phyloP scores from a whole-genome alignment of 64 coral and sea anemone species.

The Actinia tenebrosa region DNA sequence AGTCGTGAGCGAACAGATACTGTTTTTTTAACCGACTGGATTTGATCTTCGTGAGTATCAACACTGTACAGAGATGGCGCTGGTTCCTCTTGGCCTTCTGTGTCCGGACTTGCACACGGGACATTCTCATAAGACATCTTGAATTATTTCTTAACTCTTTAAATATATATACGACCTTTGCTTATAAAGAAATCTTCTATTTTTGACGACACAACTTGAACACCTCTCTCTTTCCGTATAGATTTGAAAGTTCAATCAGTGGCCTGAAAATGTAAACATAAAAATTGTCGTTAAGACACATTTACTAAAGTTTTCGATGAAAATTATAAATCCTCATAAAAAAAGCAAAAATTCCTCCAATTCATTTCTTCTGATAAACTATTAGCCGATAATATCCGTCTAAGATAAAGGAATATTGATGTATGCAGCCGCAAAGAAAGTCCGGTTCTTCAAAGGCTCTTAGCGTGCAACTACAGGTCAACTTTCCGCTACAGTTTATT shows the following conservation, averaged over 20 bases:
- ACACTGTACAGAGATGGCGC: slow-evolving; percentile 83
- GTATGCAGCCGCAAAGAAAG: background rate
- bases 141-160: background rate
- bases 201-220: background rate
- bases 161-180: background rate
- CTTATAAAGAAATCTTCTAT: background rate
- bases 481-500: background rate
- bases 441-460: background rate
- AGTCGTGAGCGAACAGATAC: slow-evolving; percentile 61
- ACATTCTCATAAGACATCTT: slow-evolving; percentile 95
- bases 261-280: slow-evolving; percentile 4
- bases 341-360: background rate
- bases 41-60: slow-evolving; percentile 50
- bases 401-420: background rate
- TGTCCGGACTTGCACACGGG: slow-evolving; percentile 89
- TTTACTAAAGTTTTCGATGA: background rate
- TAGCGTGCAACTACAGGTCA: background rate
- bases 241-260: background rate
- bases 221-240: background rate
- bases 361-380: background rate
- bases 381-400: background rate
- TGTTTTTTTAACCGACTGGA: slow-evolving; percentile 57
- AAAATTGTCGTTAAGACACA: background rate
- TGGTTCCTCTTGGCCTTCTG: slow-evolving; percentile 79
- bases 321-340: background rate